These are phyloP conservation scores for Calcarius lapponicus DNA, from an alignment of 2,797 vertebrate genomes.

Conservation along the genomic window DNA sequence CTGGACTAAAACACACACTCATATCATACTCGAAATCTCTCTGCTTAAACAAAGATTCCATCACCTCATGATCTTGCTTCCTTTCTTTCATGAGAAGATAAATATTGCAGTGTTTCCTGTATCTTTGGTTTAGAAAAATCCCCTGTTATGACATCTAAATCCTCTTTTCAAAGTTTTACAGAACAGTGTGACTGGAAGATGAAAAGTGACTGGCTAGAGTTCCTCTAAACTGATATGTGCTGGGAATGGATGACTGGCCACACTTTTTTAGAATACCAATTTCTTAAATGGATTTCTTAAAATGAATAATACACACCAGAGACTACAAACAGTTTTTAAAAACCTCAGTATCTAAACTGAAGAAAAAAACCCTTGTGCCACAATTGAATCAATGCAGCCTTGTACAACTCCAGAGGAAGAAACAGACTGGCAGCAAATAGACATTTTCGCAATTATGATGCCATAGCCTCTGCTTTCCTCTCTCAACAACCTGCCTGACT, in stretches of 20 bases:
- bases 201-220: background rate
- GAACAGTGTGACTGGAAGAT: background rate
- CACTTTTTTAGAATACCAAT: background rate
- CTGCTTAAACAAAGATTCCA: background rate
- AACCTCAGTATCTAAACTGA: background rate
- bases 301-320: background rate
- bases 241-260: background rate
- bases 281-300: background rate
- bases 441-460: background rate
- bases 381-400: background rate
- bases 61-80: background rate
- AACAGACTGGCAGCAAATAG: background rate
- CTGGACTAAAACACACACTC: background rate
- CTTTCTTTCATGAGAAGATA: background rate
- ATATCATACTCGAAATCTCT: background rate
- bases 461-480: background rate
- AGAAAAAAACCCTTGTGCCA: fast-evolving
- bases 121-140: background rate
- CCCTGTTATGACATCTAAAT: background rate
- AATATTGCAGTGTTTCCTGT: background rate
- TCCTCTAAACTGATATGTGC: background rate
- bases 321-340: background rate
- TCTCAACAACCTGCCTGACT: background rate
- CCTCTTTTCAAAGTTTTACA: background rate
- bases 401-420: background rate